phyloP scores from a whole-genome alignment of 2,888 invertebrate genomes.

The Apamea epomidion region DNA sequence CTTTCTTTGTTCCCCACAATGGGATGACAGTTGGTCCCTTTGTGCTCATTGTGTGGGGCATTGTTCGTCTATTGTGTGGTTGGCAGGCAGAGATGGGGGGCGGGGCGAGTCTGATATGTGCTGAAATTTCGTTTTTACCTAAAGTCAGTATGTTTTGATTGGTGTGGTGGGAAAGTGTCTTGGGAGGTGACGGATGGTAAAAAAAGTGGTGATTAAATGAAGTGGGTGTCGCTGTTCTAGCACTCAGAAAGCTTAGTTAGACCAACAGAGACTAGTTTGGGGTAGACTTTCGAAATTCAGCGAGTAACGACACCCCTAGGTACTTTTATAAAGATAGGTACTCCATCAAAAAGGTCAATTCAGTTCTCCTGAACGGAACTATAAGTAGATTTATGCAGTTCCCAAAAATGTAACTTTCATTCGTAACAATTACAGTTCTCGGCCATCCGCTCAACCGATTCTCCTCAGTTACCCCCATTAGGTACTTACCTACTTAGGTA shows the following conservation, averaged over 20 bases:
- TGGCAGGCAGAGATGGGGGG: constrained; percentile 66
- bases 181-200: constrained; percentile 19
- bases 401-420: not conserved
- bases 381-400: too few relatives aligned
- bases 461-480: not conserved
- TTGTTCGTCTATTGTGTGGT: constrained; percentile 77
- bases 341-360: not conserved
- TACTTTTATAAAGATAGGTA: not conserved
- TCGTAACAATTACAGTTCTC: too few relatives aligned
- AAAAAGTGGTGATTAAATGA: not conserved
- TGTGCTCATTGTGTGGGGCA: constrained; percentile 82
- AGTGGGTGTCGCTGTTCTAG: not conserved
- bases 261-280: not conserved
- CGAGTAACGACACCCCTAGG: not conserved
- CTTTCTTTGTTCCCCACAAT: constrained; percentile 86
- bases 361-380: not conserved
- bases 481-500: not conserved
- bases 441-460: not conserved
- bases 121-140: constrained; percentile 77
- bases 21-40: constrained; percentile 86
- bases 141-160: constrained; percentile 62
- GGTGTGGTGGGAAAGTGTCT: constrained; percentile 47
- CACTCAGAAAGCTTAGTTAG: not conserved
- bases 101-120: constrained; percentile 70
- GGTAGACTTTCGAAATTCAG: not conserved